Evolutionary conservation across 1,140 invertebrate species (phyloP).

Genomic region (Mercenaria mercenaria): DNA sequence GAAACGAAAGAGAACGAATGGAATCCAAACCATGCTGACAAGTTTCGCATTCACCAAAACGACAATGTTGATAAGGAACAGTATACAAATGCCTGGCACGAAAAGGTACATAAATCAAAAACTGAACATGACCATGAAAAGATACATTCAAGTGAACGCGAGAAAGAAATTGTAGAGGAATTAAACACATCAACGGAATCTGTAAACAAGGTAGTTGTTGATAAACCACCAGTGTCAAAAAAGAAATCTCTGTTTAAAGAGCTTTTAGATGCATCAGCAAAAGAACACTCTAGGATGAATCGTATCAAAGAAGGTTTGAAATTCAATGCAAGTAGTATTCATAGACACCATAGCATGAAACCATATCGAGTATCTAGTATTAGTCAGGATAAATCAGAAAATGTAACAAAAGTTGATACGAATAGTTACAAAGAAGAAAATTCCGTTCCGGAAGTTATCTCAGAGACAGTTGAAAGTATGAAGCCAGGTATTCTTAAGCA

Average conservation of each 20-base stretch:
- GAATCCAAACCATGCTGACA: neutral
- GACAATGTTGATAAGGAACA: neutral
- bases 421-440: neutral
- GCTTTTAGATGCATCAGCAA: constrained; percentile 43
- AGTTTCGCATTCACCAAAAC: neutral
- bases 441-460: constrained; percentile 34
- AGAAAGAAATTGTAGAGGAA: neutral
- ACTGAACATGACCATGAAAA: neutral
- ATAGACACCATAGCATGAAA: neutral
- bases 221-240: constrained; percentile 28
- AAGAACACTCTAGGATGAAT: constrained; percentile 38
- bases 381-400: neutral
- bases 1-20: constrained; percentile 1
- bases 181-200: neutral
- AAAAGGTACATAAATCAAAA: neutral
- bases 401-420: neutral
- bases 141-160: neutral
- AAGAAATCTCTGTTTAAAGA: constrained; percentile 44
- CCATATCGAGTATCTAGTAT: neutral
- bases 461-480: neutral
- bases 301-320: constrained; percentile 49
- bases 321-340: neutral
- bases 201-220: neutral
- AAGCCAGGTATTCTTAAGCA: constrained; percentile 58
- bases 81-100: constrained; percentile 15